Conservation (phyloP, 2,888 invertebrate genomes). For the Campoplex nolae region DNA sequence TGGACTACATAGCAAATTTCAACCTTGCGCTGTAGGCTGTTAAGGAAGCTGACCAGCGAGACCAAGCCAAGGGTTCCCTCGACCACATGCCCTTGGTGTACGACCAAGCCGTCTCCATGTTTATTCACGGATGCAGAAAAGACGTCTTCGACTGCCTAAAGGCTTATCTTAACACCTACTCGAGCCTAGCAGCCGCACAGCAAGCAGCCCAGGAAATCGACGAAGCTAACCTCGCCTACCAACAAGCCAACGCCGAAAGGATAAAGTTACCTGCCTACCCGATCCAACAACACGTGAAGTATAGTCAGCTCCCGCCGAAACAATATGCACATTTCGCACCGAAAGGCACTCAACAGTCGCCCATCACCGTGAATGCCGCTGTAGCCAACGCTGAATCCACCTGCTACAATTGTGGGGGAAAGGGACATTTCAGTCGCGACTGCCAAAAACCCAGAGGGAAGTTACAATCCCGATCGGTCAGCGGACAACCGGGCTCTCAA, state of each 20-base stretch:
- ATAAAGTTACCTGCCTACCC: slow-evolving; percentile 3
- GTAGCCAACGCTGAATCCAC: slow-evolving; percentile 4
- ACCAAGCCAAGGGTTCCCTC: slow-evolving; percentile 29
- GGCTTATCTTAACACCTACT: not conserved
- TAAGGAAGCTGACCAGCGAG: slow-evolving; percentile 11
- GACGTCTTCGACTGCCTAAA: slow-evolving; percentile 17
- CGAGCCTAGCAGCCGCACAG: slow-evolving; percentile 22
- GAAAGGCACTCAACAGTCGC: slow-evolving; percentile 17
- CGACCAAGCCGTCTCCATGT: slow-evolving; percentile 20
- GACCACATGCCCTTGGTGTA: slow-evolving; percentile 27
- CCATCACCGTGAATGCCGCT: slow-evolving; percentile 16
- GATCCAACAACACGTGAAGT: not conserved
- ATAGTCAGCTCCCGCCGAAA: not conserved
- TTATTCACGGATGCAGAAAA: slow-evolving; percentile 12
- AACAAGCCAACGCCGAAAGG: slow-evolving; percentile 16
- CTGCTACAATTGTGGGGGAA: slow-evolving; percentile 21
- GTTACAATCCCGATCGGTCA: not conserved
- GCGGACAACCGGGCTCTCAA: not conserved
- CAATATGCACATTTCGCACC: not conserved
- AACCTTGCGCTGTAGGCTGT: slow-evolving; percentile 15
- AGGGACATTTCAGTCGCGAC: slow-evolving; percentile 8
- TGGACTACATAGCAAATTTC: slow-evolving; percentile 17
- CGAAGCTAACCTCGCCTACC: slow-evolving; percentile 7
- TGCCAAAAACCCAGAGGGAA: slow-evolving; percentile 6
- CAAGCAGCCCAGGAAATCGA: slow-evolving; percentile 16